These are phyloP conservation scores for Eutrigla gurnardus DNA, from an alignment of 2,797 vertebrate genomes.

Conservation along the genomic window DNA sequence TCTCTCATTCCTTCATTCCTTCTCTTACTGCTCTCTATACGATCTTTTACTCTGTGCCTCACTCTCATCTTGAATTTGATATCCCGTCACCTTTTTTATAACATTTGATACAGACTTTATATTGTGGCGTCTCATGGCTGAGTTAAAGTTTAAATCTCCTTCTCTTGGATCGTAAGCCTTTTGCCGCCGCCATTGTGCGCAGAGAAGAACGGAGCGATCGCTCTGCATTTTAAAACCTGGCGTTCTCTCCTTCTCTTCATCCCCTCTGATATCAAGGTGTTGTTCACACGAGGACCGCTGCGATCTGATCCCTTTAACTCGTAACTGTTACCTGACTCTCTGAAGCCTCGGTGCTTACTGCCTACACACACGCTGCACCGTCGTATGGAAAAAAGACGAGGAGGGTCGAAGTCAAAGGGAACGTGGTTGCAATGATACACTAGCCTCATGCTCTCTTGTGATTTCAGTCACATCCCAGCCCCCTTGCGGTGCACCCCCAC, in stretches of 20 bases:
- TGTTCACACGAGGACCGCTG: conserved; percentile 43
- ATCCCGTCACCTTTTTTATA: conserved; percentile 23
- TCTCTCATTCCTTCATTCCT: conserved; percentile 34
- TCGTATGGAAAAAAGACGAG: conserved; percentile 41
- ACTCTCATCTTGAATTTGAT: conserved; percentile 21
- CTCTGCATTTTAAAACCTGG: conserved; percentile 49
- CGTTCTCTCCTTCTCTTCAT: conserved; percentile 33
- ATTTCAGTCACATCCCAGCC: conserved; percentile 83
- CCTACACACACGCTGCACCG: conserved; percentile 32
- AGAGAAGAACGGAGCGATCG: not conserved
- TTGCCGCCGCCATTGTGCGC: conserved; percentile 27
- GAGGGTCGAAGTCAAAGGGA: conserved; percentile 47
- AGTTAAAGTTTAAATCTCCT: conserved; percentile 37
- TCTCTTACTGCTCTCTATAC: conserved; percentile 12
- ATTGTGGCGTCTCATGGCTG: conserved; percentile 1
- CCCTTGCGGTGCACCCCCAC: conserved; percentile 66
- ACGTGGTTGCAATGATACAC: conserved; percentile 76
- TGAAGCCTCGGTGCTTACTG: conserved; percentile 39
- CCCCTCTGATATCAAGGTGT: conserved; percentile 57
- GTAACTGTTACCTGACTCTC: conserved; percentile 58
- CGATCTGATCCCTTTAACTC: conserved; percentile 51
- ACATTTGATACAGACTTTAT: conserved; percentile 27
- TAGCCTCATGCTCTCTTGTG: conserved; percentile 75
- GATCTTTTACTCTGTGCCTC: not conserved
- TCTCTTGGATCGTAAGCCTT: conserved; percentile 33